Percentiles rank a stretch among this genome's conserved stretches.
Evolutionary conservation across 2,888 invertebrate species (phyloP).

Genomic region (Lordiphosa fenestrarum): DNA sequence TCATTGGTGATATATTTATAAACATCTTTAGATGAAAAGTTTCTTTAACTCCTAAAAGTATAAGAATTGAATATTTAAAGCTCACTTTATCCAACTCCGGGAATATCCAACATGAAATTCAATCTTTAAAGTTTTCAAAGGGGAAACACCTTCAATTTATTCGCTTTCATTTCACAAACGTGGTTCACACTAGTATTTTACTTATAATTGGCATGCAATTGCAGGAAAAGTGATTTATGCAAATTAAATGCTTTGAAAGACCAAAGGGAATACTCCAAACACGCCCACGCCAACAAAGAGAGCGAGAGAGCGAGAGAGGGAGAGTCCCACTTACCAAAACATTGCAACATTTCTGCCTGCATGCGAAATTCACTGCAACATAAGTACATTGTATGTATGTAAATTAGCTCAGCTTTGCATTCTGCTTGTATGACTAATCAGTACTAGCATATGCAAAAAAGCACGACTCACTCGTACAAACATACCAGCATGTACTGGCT

Average conservation of each 20-base stretch:
- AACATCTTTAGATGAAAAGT: too few species aligned
- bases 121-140: too few species aligned
- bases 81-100: too few species aligned
- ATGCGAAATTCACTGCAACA: conserved; percentile 25
- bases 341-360: conserved; percentile 26
- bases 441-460: conserved; percentile 35
- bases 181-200: conserved; percentile 5
- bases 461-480: conserved; percentile 21
- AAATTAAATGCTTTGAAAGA: conserved; percentile 21
- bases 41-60: too few species aligned
- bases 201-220: conserved; percentile 3
- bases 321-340: conserved; percentile 51
- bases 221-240: conserved; percentile 29
- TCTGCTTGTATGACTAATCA: conserved; percentile 65
- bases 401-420: conserved; percentile 65
- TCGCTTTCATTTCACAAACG: background rate
- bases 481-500: conserved; percentile 5
- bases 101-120: too few species aligned
- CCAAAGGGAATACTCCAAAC: conserved; percentile 13
- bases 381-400: conserved; percentile 46
- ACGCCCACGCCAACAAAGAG: conserved; percentile 8
- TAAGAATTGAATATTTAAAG: too few species aligned
- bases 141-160: background rate
- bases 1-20: too few species aligned
- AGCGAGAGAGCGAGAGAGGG: conserved; percentile 4